phyloP scores from a whole-genome alignment of 1,140 invertebrate genomes.

The Papilio helenus region DNA sequence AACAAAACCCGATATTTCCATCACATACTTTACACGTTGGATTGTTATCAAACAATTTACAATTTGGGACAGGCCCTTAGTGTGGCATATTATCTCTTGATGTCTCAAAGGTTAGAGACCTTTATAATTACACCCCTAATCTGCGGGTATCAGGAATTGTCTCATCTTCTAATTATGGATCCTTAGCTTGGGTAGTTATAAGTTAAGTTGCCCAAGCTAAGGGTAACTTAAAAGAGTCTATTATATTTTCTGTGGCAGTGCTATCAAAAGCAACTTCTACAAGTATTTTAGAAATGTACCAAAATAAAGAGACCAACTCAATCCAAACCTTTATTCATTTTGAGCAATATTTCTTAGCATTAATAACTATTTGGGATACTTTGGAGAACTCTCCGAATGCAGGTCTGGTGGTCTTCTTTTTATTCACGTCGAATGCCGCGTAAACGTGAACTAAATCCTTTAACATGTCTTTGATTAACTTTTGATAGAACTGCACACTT shows the following conservation, averaged over 20 bases:
- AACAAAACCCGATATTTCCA: too few relatives aligned
- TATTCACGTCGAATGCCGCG: slow-evolving; percentile 49
- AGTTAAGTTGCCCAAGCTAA: too few relatives aligned
- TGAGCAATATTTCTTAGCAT: slow-evolving; percentile 53
- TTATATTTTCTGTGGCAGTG: background rate
- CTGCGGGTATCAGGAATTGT: too few relatives aligned
- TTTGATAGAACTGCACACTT: background rate
- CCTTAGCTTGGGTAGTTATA: too few relatives aligned
- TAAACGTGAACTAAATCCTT: slow-evolving; percentile 57
- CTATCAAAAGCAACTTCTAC: background rate
- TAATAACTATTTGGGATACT: slow-evolving; percentile 52
- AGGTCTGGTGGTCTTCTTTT: slow-evolving; percentile 46
- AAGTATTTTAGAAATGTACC: background rate
- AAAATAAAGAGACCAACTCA: background rate
- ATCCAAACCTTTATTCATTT: slow-evolving; percentile 44
- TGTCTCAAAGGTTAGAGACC: too few relatives aligned
- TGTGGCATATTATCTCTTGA: too few relatives aligned
- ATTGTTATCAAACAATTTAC: too few relatives aligned
- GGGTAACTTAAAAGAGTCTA: background rate
- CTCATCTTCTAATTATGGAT: too few relatives aligned
- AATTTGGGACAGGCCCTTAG: too few relatives aligned
- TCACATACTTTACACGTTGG: too few relatives aligned
- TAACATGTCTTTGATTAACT: slow-evolving; percentile 44
- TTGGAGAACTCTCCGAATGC: slow-evolving; percentile 52
- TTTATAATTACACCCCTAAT: too few relatives aligned